Conservation (phyloP, 2,797 vertebrate genomes). For the Pangasius krempfi region DNA sequence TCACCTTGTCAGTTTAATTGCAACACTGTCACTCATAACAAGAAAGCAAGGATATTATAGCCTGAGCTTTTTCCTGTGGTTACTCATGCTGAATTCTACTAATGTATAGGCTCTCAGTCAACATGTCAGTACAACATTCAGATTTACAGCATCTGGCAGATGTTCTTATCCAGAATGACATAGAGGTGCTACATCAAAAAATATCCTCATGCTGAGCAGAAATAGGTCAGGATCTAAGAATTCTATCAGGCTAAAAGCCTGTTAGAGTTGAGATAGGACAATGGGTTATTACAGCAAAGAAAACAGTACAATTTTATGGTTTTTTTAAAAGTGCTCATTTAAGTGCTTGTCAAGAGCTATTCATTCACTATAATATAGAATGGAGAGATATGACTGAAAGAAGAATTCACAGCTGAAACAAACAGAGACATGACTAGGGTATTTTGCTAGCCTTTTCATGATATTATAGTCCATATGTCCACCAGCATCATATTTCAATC, state of each 20-base stretch:
- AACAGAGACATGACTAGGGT: not conserved
- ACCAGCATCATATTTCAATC: conserved; percentile 9
- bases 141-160: conserved; percentile 2
- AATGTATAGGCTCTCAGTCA: not conserved
- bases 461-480: conserved; percentile 12
- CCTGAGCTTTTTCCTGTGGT: not conserved
- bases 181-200: not conserved
- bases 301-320: not conserved
- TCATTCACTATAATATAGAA: not conserved
- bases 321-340: not conserved
- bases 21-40: conserved; percentile 44
- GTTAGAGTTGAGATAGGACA: not conserved
- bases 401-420: not conserved
- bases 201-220: not conserved
- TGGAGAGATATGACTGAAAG: not conserved
- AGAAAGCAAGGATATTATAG: not conserved
- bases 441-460: conserved; percentile 7
- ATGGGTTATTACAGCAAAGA: not conserved
- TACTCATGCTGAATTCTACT: not conserved
- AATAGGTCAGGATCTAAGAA: not conserved
- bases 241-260: conserved; percentile 3
- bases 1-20: conserved; percentile 59
- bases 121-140: not conserved
- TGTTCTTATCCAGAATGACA: not conserved
- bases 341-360: conserved; percentile 11